Base-by-base conservation (phyloP, 2,888 invertebrate genomes). In the Nemoura dubitans region DNA sequence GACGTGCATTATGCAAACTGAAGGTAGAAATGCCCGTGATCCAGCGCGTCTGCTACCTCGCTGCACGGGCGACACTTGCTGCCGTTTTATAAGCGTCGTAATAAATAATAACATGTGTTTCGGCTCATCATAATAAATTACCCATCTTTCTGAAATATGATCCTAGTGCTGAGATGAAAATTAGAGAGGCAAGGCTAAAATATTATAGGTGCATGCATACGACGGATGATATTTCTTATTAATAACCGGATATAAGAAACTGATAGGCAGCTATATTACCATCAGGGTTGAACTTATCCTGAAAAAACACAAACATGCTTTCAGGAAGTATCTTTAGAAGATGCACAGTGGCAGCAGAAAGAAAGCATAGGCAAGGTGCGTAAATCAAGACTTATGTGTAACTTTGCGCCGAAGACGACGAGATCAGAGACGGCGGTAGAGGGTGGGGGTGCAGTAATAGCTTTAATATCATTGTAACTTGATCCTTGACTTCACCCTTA, bases 381-480 rank as follows among this genome's bases (percentile, higher is more conserved):
- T 87, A 87, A 87, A 87, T 87, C 87, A 87, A 87, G 87, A 87
- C 78, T 82, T 84, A 84, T 84, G 59, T 43, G 27, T 76, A 59
- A 76, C 59, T 59, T 84, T 26, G 84, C 27, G 27, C 1, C n/a
- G 28, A 7, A 59, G 59, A 21, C 59, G 59, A 59, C 59, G 21
- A 59, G 59, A 59, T 59, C 59, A 21, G 16, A 59, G 59, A 59
- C 42, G 76, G 83, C 86, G 78, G 85, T 77, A 83, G 86, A 30
- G 86, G 82, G 78, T 83, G 87, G 78, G 76, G 86, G 87, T 78
- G 85, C 26, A 83, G 87, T 87, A 87, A 87, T 87, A 87, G 87
- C 86, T 87, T 87, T 87, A 87, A 87, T 87, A 87, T 87, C 87
- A 87, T 87, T 87, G 87, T 87, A 87, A 87, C 86, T 87, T 87